These are phyloP conservation scores for Tinea semifulvella DNA, from an alignment of 2,888 invertebrate genomes.

Conservation along the genomic window DNA sequence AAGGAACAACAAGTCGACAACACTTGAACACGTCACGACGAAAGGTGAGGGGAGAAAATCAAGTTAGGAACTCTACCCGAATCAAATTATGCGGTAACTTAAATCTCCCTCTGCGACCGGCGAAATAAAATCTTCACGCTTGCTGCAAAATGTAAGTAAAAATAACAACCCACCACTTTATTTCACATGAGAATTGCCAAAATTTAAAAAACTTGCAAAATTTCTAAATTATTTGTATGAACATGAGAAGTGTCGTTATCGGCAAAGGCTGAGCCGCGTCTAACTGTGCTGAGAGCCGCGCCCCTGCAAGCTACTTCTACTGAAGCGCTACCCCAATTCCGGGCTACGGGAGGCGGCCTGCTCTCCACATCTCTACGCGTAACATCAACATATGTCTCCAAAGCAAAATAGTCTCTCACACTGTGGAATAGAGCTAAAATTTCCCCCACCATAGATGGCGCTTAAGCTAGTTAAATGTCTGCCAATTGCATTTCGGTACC, in stretches of 20 bases:
- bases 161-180: conserved; percentile 7
- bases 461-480: conserved; percentile 51
- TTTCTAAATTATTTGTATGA: conserved; percentile 9
- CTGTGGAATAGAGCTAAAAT: not conserved
- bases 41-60: conserved; percentile 39
- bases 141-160: no score
- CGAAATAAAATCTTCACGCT: conserved; percentile 1
- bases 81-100: conserved; percentile 40
- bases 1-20: conserved; percentile 56
- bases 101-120: conserved; percentile 16
- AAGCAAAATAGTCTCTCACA: not conserved
- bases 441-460: conserved; percentile 15
- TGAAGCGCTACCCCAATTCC: conserved; percentile 67
- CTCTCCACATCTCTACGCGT: conserved; percentile 5
- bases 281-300: conserved; percentile 67
- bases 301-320: conserved; percentile 66
- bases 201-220: not conserved
- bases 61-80: conserved; percentile 42
- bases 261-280: conserved; percentile 61
- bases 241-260: conserved; percentile 41
- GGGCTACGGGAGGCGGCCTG: conserved; percentile 50
- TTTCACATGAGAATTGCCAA: not conserved
- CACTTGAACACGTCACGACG: conserved; percentile 46
- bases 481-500: conserved; percentile 58
- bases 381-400: not conserved